phyloP scores from a whole-genome alignment of 2,797 vertebrate genomes.

The Enteromius treurensis region DNA sequence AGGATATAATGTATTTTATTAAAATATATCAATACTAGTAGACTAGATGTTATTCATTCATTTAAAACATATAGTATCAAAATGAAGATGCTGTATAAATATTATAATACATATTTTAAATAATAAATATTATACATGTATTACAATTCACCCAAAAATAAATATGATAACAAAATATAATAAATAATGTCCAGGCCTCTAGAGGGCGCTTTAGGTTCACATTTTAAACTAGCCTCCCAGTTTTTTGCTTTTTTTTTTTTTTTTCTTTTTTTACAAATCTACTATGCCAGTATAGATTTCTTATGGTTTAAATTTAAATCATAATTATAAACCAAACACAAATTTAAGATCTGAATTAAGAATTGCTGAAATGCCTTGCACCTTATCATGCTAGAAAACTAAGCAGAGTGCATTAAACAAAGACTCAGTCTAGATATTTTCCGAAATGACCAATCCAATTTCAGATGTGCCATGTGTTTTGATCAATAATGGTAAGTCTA shows the following conservation, averaged over 20 bases:
- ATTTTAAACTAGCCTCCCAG: background rate
- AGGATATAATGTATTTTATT: background rate
- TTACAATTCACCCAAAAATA: background rate
- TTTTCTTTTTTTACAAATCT: background rate
- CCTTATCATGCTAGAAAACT: conserved; percentile 1
- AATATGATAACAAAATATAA: background rate
- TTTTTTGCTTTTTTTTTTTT: background rate
- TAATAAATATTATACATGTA: background rate
- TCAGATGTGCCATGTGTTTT: conserved; percentile 50
- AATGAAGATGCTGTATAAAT: background rate
- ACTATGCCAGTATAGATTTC: background rate
- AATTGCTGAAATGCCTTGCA: background rate
- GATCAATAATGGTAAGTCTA: conserved; percentile 61
- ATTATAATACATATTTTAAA: background rate
- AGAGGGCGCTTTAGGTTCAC: conserved; percentile 39
- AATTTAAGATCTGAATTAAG: background rate
- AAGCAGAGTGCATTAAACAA: background rate
- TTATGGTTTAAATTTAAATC: too few relatives aligned
- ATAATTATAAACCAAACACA: background rate
- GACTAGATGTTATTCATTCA: background rate
- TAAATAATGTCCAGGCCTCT: background rate
- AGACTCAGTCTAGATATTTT: conserved; percentile 34
- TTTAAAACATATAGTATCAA: background rate
- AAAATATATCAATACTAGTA: background rate
- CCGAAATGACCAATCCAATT: conserved; percentile 41